phyloP scores from a whole-genome alignment of 2,113 vertebrate species.

The Mobula hypostoma region DNA sequence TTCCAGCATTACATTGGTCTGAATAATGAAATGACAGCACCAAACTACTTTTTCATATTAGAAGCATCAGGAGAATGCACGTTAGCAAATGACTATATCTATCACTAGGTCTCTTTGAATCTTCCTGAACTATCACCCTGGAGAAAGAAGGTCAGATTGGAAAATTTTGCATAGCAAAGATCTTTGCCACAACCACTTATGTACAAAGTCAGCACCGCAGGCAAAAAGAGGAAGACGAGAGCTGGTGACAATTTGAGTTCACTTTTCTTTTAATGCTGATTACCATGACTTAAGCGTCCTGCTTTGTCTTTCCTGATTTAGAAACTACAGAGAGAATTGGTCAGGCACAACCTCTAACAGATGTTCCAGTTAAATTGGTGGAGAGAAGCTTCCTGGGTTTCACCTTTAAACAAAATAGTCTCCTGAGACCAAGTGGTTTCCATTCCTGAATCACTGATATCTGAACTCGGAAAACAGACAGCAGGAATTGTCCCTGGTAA shows the following conservation, averaged over 20 bases:
- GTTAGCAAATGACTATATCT: background rate
- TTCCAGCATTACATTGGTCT: background rate
- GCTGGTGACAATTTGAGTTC: background rate
- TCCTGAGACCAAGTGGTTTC: background rate
- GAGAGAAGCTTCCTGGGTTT: background rate
- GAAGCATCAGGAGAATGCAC: background rate
- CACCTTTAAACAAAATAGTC: conserved; percentile 4
- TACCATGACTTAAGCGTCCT: background rate
- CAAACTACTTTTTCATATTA: background rate
- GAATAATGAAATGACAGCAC: no score
- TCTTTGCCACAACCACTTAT: background rate
- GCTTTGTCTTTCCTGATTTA: background rate
- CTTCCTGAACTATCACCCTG: background rate
- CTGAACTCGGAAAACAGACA: background rate
- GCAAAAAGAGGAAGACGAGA: background rate
- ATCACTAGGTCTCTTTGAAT: background rate
- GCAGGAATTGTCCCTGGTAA: background rate
- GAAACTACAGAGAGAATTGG: background rate
- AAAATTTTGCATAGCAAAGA: background rate
- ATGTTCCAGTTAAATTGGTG: background rate
- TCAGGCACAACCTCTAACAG: conserved; percentile 9
- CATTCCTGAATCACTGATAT: background rate
- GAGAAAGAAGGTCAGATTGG: no score
- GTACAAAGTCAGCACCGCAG: background rate
- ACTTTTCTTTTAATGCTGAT: conserved; percentile 7